Conservation (phyloP, 2,888 invertebrate genomes). For the Embidobia sp. region DNA sequence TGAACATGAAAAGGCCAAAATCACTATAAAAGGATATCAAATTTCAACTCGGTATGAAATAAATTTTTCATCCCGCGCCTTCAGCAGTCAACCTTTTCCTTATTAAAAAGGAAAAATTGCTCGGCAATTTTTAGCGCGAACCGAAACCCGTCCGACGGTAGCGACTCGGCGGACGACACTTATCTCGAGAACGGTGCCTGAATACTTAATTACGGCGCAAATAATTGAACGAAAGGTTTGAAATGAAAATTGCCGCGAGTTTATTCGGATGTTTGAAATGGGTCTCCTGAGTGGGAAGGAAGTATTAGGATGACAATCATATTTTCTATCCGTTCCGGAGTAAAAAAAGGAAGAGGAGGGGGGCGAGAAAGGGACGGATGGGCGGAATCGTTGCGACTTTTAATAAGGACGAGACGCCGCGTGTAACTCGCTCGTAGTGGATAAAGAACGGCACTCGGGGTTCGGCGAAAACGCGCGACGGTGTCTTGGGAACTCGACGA, state of each 20-base stretch:
- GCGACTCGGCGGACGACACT: no score
- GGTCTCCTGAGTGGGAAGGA: slow-evolving; percentile 23
- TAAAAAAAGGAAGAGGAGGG: slow-evolving; percentile 41
- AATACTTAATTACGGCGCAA: slow-evolving; percentile 21
- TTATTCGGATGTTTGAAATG: slow-evolving; percentile 26
- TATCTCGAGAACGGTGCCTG: background rate
- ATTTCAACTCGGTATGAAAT: no score
- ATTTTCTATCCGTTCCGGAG: slow-evolving; percentile 38
- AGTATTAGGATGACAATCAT: slow-evolving; percentile 53
- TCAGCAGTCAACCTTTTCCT: no score
- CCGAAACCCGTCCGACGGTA: no score
- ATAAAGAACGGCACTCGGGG: slow-evolving; percentile 64
- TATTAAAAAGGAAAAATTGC: no score
- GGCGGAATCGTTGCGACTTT: slow-evolving; percentile 57
- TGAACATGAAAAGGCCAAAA: no score
- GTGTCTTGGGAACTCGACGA: slow-evolving; percentile 65
- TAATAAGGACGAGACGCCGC: slow-evolving; percentile 63
- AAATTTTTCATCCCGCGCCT: no score
- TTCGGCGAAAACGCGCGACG: slow-evolving; percentile 59
- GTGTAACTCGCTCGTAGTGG: slow-evolving; percentile 44
- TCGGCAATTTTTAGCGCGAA: no score
- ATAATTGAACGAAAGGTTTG: slow-evolving; percentile 26
- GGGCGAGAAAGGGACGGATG: slow-evolving; percentile 6
- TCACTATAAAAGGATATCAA: no score
- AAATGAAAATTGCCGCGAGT: slow-evolving; percentile 30